Base-by-base conservation (phyloP, 2,797 vertebrate genomes). In the Peromyscus nudipes region DNA sequence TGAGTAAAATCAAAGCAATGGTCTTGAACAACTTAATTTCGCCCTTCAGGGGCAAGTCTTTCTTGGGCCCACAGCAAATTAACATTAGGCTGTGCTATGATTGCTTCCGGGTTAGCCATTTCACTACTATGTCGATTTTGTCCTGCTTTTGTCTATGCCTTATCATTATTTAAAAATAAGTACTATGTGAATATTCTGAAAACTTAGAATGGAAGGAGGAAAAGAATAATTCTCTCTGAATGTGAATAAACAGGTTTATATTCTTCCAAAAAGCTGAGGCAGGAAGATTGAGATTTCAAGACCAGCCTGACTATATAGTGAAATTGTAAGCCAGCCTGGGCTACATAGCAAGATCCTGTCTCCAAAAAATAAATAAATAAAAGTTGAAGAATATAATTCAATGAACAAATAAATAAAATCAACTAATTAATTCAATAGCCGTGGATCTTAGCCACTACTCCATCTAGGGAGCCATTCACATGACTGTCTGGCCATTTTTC, bases 1-100 rank as follows among this genome's bases (percentile, higher is more conserved):
- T 97, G 92, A 94, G 98, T 91, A 93, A 98, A 98, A 98, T 98
- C 98, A 99, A 99, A 99, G 98, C 97, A 92, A 95, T 98, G 89
- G 83, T 97, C 98, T 98, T 96, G 97, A 97, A 98, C 94, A 98
- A 97, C 84, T 98, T 98, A 98, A 99, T 99, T 98, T 98, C 89
- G 96, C 97, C 96, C 98, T 98, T 98, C 96, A 97, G 96, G 98
- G 97, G 87, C 94, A 98, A 98, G 95, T 97, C 71, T 96, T 98
- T 97, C 98, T 98, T 84, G 27, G 93, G 64, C 52, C 65, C 49
- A 31, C 43, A 97, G 43, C 96, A 98, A 97, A 95, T 95, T 97
- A 92, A 98, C 82, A 40, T 16, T 49, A 85, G 79, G 94, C 97
- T 93, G 60, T 77, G 21, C 29, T 84, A 43, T 76, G 96, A 95